Conservation (phyloP, 2,113 vertebrate species). For the Odobenus rosmarus region DNA sequence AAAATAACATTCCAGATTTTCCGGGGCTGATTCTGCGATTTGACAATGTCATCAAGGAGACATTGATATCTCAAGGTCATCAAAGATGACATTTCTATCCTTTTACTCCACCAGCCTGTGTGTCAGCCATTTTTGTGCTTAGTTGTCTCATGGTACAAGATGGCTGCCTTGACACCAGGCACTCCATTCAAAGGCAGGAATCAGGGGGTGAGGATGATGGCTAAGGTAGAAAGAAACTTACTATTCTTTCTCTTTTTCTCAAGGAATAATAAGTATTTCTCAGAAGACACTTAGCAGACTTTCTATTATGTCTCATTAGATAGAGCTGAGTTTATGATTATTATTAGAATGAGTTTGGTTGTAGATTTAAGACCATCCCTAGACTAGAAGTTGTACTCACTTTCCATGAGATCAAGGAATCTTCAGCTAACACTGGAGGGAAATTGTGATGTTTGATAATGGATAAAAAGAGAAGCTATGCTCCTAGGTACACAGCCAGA, state of each 20-base stretch:
- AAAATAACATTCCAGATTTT: constrained; percentile 18
- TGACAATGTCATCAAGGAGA: not conserved
- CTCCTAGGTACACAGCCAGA: not conserved
- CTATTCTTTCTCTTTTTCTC: not conserved
- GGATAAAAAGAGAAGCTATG: not conserved
- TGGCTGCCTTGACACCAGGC: not conserved
- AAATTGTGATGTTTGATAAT: not conserved
- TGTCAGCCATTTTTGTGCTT: not conserved
- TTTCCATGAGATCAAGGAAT: not conserved
- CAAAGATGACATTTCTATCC: not conserved
- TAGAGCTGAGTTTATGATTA: not conserved
- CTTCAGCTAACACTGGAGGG: not conserved
- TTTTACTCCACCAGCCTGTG: not conserved
- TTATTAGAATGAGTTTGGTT: not conserved
- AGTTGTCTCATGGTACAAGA: not conserved
- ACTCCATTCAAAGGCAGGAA: not conserved
- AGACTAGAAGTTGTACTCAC: not conserved
- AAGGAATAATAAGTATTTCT: not conserved
- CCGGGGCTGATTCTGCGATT: not conserved
- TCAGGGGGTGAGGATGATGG: not conserved
- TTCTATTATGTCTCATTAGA: not conserved
- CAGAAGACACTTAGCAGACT: not conserved
- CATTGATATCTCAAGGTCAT: too few species aligned
- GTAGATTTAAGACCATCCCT: not conserved
- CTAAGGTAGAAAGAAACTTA: not conserved